Evolutionary conservation across 2,888 invertebrate species (phyloP).

Genomic region (Hermaeophaga mercurialis): DNA sequence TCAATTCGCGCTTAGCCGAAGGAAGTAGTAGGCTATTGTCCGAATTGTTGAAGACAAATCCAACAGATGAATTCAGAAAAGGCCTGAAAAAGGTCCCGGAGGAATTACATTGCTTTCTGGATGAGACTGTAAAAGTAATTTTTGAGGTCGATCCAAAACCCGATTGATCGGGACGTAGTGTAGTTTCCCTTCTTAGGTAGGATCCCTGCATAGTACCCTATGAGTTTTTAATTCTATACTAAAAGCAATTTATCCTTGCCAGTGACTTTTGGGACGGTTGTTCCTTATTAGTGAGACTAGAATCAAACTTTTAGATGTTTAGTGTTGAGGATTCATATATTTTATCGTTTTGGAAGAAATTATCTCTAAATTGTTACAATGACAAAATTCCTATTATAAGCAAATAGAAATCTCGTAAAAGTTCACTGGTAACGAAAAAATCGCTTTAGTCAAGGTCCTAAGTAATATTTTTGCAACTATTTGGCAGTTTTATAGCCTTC

Average conservation of each 20-base stretch:
- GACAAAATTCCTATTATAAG: conserved; percentile 28
- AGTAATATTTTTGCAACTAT: conserved; percentile 35
- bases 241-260: conserved; percentile 23
- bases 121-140: conserved; percentile 60
- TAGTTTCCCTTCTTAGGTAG: conserved; percentile 57
- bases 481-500: conserved; percentile 24
- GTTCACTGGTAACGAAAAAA: conserved; percentile 19
- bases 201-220: conserved; percentile 52
- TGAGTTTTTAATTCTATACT: conserved; percentile 32
- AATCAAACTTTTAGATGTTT: conserved; percentile 40
- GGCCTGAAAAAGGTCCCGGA: conserved; percentile 54
- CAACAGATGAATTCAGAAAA: conserved; percentile 59
- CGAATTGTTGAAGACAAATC: conserved; percentile 58
- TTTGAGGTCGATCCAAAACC: conserved; percentile 59
- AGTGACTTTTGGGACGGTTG: conserved; percentile 22
- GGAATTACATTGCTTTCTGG: conserved; percentile 59
- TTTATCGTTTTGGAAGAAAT: conserved; percentile 35
- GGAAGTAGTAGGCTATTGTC: conserved; percentile 39
- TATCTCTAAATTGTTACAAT: conserved; percentile 33
- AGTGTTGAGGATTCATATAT: conserved; percentile 37
- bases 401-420: conserved; percentile 15
- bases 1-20: conserved; percentile 48
- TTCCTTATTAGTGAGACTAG: conserved; percentile 36
- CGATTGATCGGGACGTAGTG: conserved; percentile 49
- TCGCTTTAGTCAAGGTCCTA: conserved; percentile 19